Conservation (phyloP, 2,797 vertebrate species). For the Aphelocoma californica region DNA sequence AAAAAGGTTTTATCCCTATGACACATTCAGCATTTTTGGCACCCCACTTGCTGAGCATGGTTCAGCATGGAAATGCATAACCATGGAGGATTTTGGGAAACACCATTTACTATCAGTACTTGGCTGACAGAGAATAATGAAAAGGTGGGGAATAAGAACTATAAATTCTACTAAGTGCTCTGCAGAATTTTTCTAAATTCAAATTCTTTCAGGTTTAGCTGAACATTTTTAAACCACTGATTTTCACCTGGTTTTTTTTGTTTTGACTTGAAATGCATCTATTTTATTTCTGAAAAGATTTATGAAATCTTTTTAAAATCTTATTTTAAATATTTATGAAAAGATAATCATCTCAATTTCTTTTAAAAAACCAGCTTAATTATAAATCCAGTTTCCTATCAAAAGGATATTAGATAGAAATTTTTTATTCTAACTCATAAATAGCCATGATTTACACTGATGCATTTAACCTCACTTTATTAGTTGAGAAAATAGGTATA, state of each 20-base stretch:
- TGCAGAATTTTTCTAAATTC: background rate
- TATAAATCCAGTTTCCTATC: background rate
- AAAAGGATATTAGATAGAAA: background rate
- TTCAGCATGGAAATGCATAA: background rate
- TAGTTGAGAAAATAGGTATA: constrained; percentile 1
- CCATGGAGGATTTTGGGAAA: background rate
- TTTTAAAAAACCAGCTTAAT: background rate
- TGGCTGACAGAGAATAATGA: background rate
- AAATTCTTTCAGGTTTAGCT: background rate
- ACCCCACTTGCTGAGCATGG: background rate
- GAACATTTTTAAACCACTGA: background rate
- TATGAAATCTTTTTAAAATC: too few relatives aligned
- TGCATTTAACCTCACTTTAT: background rate
- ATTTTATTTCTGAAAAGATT: background rate
- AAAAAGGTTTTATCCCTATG: background rate
- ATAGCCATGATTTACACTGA: background rate
- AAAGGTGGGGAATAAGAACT: background rate
- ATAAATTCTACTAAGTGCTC: background rate
- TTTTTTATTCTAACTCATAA: background rate
- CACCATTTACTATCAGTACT: background rate
- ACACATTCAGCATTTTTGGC: background rate
- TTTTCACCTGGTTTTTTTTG: background rate
- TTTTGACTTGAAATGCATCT: background rate
- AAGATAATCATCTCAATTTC: background rate
- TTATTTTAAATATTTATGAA: background rate